A percentile compares a stretch with the other conserved stretches of the same genome.
Conservation (phyloP, 1,140 invertebrate genomes). For the Apocrypta bakeri region DNA sequence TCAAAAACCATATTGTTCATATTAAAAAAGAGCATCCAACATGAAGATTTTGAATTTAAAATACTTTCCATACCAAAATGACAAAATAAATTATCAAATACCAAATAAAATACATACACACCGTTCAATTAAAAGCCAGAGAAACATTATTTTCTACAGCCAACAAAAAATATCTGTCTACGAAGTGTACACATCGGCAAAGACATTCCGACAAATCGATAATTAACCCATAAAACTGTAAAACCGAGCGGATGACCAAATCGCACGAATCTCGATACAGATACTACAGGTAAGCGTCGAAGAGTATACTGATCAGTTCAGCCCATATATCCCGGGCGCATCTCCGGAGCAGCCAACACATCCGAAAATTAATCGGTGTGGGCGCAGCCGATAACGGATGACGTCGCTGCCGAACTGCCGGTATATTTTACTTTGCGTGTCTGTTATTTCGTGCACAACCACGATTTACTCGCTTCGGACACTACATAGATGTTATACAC, state of each 20-base stretch:
- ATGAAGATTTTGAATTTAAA: too few species aligned
- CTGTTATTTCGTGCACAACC: slow-evolving; percentile 63
- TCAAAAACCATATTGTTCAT: too few species aligned
- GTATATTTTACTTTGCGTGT: slow-evolving; percentile 67
- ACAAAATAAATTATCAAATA: too few species aligned
- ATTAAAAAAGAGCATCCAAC: too few species aligned
- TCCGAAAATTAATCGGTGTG: slow-evolving; percentile 67
- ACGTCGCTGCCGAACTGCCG: slow-evolving; percentile 62
- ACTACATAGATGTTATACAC: too few species aligned
- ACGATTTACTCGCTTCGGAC: slow-evolving; percentile 54
- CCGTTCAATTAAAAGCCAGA: too few species aligned
- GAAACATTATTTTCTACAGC: too few species aligned
- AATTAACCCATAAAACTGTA: slow-evolving; percentile 55
- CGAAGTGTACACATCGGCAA: too few species aligned
- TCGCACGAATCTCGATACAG: slow-evolving; percentile 46
- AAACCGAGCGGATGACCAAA: slow-evolving; percentile 62
- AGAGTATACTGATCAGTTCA: slow-evolving; percentile 55
- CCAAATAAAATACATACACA: too few species aligned
- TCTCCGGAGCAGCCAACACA: slow-evolving; percentile 30
- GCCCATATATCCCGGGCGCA: background rate
- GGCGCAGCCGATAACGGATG: slow-evolving; percentile 66
- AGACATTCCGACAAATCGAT: slow-evolving; percentile 42
- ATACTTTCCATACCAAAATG: too few species aligned
- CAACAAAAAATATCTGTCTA: too few species aligned
- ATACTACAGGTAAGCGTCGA: slow-evolving; percentile 46